Evolutionary conservation across 2,797 vertebrate genomes (phyloP).

Genomic region (Lagocephalus sceleratus): DNA sequence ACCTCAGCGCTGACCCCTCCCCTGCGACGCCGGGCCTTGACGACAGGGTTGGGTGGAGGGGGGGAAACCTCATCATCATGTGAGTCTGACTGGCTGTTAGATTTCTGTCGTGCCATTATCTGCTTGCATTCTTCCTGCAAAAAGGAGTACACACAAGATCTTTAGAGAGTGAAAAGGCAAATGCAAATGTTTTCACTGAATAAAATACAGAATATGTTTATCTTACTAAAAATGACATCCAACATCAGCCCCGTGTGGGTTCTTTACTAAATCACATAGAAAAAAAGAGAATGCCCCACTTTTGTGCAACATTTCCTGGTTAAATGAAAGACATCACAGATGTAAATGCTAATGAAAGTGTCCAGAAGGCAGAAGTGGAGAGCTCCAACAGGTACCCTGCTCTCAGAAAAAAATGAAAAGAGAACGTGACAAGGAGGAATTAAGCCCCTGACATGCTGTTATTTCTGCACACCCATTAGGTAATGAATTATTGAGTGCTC

Average conservation of each 20-base stretch:
- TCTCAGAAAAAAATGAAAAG: conserved; percentile 31
- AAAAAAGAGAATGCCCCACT: conserved; percentile 6
- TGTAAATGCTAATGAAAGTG: background rate
- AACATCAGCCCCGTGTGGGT: conserved; percentile 14
- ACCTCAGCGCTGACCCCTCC: conserved; percentile 96
- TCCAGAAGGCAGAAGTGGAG: conserved; percentile 2
- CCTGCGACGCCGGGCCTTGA: conserved; percentile 87
- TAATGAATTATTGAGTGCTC: conserved; percentile 54
- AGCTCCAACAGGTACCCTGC: conserved; percentile 20
- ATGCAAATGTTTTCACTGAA: background rate
- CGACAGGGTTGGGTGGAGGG: conserved; percentile 89
- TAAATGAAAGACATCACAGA: background rate
- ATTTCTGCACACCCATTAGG: conserved; percentile 27
- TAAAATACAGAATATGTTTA: conserved; percentile 1
- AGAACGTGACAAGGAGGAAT: conserved; percentile 18
- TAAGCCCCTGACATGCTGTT: conserved; percentile 19
- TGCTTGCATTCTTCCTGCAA: conserved; percentile 94
- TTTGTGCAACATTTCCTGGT: background rate
- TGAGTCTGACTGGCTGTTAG: conserved; percentile 91
- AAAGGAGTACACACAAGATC: conserved; percentile 7
- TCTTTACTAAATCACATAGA: conserved; percentile 21
- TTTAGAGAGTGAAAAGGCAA: background rate
- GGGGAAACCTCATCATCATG: conserved; percentile 94
- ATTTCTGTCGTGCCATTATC: conserved; percentile 92
- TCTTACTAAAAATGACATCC: conserved; percentile 25